phyloP scores from a whole-genome alignment of 2,113 vertebrate genomes.

The Dryoscopus gambensis region DNA sequence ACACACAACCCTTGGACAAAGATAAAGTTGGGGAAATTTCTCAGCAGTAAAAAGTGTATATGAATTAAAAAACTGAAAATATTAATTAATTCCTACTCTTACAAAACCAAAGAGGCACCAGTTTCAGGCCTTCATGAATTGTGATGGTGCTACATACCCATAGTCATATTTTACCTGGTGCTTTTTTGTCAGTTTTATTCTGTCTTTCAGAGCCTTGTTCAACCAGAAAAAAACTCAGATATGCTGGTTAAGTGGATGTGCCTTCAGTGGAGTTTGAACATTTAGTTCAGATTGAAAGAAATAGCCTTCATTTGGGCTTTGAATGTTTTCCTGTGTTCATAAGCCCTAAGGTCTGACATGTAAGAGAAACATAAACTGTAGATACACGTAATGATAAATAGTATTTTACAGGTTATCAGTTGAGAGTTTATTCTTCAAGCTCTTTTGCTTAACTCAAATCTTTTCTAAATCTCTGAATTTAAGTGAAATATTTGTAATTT shows the following conservation, averaged over 20 bases:
- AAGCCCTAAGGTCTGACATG: neutral
- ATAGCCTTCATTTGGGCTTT: neutral
- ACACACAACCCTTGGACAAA: neutral
- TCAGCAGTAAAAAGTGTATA: neutral
- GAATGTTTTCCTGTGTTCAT: neutral
- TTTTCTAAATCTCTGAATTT: neutral
- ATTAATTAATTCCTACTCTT: neutral
- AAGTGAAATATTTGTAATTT: neutral
- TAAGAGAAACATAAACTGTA: neutral
- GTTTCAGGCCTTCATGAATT: neutral
- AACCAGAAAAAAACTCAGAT: neutral
- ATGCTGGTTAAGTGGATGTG: neutral
- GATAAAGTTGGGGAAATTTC: neutral
- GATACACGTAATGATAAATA: neutral
- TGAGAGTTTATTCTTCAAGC: neutral
- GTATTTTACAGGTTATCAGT: neutral
- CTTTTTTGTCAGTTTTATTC: neutral
- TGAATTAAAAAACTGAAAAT: neutral
- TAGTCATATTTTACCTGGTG: neutral
- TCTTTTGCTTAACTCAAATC: neutral
- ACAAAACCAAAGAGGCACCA: neutral
- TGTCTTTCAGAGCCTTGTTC: neutral
- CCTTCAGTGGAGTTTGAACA: neutral
- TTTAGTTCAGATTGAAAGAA: neutral
- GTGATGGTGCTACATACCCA: neutral